These are phyloP conservation scores for Thripadectes ignobilis DNA, from an alignment of 2,797 vertebrate genomes.

Conservation along the genomic window DNA sequence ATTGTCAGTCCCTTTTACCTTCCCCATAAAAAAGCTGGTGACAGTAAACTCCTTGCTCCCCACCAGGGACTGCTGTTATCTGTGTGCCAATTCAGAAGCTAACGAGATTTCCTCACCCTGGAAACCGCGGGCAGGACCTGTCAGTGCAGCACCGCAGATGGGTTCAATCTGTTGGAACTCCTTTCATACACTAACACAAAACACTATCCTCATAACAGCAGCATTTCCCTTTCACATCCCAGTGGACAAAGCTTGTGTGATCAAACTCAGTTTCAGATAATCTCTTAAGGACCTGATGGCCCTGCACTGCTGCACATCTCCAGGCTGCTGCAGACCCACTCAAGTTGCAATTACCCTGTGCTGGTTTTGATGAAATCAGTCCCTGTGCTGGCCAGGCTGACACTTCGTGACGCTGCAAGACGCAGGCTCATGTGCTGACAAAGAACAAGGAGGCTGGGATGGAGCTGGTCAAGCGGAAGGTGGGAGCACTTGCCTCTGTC, in stretches of 20 bases:
- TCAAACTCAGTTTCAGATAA: background rate
- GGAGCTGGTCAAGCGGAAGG: background rate
- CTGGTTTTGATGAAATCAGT: background rate
- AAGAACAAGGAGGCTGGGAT: background rate
- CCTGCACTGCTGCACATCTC: background rate
- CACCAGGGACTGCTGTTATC: background rate
- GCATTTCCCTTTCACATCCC: background rate
- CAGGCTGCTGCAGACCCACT: background rate
- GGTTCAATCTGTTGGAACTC: background rate
- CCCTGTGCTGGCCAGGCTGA: background rate
- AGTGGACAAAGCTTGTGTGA: background rate
- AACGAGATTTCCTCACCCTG: background rate
- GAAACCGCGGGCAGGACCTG: background rate
- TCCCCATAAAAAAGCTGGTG: background rate
- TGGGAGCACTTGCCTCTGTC: background rate
- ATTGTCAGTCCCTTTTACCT: background rate
- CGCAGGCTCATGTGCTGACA: background rate
- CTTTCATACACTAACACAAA: background rate
- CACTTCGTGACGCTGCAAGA: background rate
- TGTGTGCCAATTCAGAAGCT: background rate
- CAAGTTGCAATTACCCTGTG: background rate
- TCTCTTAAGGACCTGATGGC: background rate
- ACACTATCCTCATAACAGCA: rapidly evolving
- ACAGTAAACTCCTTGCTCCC: background rate
- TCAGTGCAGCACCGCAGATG: background rate